A percentile compares a stretch with the other conserved stretches of the same genome.
Conservation (phyloP, 1,140 invertebrate genomes). For the Melanaphis sacchari region DNA sequence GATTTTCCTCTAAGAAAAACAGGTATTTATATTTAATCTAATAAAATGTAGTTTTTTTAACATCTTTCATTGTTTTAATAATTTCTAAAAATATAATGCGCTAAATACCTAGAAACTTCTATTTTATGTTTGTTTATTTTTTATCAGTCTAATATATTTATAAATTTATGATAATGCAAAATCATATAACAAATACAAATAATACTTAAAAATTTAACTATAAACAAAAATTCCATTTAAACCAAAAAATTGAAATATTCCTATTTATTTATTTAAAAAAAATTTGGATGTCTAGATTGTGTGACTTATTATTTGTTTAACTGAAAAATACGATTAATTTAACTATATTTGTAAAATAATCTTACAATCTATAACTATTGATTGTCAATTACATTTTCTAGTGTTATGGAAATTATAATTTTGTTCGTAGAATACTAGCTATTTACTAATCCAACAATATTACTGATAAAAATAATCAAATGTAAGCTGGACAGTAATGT, state of each 20-base stretch:
- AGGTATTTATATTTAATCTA: constrained; percentile 69
- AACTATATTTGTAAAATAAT: neutral
- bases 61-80: neutral
- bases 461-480: neutral
- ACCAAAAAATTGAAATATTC: neutral
- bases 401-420: neutral
- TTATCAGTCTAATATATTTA: neutral
- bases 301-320: neutral
- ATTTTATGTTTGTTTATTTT: neutral
- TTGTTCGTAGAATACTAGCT: neutral
- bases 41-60: constrained; percentile 4
- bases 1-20: constrained; percentile 95
- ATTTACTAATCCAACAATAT: neutral
- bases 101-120: neutral
- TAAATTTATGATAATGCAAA: neutral
- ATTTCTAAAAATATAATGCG: neutral
- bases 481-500: neutral
- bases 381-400: neutral
- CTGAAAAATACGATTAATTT: neutral
- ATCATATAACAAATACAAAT: neutral
- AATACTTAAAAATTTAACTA: neutral
- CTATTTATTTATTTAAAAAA: neutral
- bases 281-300: neutral
- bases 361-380: neutral
- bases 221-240: neutral